A percentile compares a stretch with the other conserved stretches of the same genome.
These are phyloP conservation scores for Aphelocoma coerulescens DNA, from an alignment of 2,113 vertebrate species.

Conservation along the genomic window DNA sequence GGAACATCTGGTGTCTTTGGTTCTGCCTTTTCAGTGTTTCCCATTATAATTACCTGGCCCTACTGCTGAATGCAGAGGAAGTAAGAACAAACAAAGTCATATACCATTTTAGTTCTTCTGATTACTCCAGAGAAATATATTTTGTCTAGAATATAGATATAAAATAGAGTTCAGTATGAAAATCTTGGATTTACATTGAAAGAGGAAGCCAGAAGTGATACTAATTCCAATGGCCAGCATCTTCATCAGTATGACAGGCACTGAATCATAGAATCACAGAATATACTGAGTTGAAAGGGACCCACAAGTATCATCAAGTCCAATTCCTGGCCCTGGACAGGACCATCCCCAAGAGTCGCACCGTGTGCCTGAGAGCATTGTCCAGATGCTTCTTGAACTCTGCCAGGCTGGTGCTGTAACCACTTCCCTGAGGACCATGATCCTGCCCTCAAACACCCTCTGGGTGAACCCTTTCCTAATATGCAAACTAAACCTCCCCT, in stretches of 20 bases:
- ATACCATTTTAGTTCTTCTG: background rate
- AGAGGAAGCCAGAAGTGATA: background rate
- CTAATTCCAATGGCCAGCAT: background rate
- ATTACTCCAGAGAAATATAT: background rate
- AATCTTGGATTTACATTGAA: background rate
- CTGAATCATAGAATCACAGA: background rate
- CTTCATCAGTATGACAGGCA: background rate
- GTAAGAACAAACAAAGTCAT: background rate
- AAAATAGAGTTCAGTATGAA: background rate
- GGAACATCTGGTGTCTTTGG: background rate
- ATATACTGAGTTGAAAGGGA: background rate
- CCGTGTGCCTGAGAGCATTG: background rate
- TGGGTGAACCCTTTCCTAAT: background rate
- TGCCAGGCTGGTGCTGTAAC: background rate
- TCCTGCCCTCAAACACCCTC: rapidly evolving
- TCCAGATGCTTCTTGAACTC: background rate
- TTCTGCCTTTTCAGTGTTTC: background rate
- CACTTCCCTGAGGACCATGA: background rate
- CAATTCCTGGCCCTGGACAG: background rate
- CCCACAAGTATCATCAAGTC: background rate
- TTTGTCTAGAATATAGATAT: background rate
- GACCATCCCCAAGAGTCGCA: background rate
- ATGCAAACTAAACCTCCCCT: background rate
- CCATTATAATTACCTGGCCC: background rate
- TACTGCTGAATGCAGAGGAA: background rate